These are phyloP conservation scores for Speoplatyrhinus poulsoni DNA, from an alignment of 2,113 vertebrate species.

Conservation along the genomic window DNA sequence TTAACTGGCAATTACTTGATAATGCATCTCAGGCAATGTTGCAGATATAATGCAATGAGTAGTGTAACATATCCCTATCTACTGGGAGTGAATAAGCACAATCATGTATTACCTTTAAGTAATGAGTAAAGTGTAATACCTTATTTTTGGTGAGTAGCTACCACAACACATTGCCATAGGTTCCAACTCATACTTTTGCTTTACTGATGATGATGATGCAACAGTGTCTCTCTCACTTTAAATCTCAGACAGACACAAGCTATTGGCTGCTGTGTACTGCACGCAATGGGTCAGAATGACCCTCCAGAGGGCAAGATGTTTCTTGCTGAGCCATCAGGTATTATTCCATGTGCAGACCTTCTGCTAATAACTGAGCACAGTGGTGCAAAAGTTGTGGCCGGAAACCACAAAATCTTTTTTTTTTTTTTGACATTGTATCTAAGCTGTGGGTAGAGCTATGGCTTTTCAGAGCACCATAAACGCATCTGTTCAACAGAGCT, in stretches of 20 bases:
- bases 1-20: too few species aligned
- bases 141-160: too few species aligned
- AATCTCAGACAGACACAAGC: not conserved
- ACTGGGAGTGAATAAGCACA: too few species aligned
- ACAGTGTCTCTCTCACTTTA: too few species aligned
- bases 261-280: slow-evolving; percentile 28
- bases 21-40: too few species aligned
- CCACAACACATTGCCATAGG: too few species aligned
- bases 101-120: too few species aligned
- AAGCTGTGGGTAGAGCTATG: slow-evolving; percentile 16
- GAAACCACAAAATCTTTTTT: slow-evolving; percentile 15
- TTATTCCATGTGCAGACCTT: slow-evolving; percentile 53
- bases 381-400: slow-evolving; percentile 9
- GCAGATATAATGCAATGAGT: too few species aligned
- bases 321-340: slow-evolving; percentile 47
- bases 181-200: too few species aligned
- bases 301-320: slow-evolving; percentile 6
- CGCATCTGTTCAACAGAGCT: slow-evolving; percentile 24
- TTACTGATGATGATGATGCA: too few species aligned
- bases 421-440: slow-evolving; percentile 14
- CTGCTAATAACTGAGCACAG: slow-evolving; percentile 26
- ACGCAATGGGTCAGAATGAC: slow-evolving; percentile 42
- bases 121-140: too few species aligned
- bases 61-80: too few species aligned
- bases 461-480: slow-evolving; percentile 9